Conservation (phyloP, 2,888 invertebrate species). For the Eurytoma adleriae region DNA sequence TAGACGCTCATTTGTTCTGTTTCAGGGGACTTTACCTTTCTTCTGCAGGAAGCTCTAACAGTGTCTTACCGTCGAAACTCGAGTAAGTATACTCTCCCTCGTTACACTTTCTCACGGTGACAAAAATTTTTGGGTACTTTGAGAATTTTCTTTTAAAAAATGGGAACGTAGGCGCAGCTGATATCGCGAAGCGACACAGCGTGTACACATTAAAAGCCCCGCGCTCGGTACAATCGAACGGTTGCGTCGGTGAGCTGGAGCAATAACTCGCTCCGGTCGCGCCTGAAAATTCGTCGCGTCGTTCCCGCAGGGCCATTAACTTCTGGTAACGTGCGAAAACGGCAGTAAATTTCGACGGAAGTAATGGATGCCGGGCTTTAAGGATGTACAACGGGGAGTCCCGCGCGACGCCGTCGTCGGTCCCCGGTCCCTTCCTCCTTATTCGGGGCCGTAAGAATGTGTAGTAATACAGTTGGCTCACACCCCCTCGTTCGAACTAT, state of each 20-base stretch:
- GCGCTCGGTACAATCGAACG: slow-evolving; percentile 50
- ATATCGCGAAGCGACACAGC: not conserved
- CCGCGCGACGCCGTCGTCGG: slow-evolving; percentile 61
- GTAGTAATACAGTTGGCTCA: slow-evolving; percentile 72
- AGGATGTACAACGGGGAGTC: slow-evolving; percentile 67
- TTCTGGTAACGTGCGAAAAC: slow-evolving; percentile 74
- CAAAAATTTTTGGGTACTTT: too few species aligned
- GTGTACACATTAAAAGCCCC: slow-evolving; percentile 25
- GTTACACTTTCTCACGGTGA: not conserved
- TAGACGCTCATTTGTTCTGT: slow-evolving; percentile 32
- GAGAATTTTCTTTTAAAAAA: too few species aligned
- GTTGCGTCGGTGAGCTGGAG: slow-evolving; percentile 9
- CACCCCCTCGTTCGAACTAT: slow-evolving; percentile 56
- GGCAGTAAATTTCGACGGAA: slow-evolving; percentile 71
- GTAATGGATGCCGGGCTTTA: slow-evolving; percentile 72
- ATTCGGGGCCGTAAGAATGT: slow-evolving; percentile 69
- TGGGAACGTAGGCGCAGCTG: too few species aligned
- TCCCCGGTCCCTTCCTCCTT: slow-evolving; percentile 55
- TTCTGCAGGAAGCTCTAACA: slow-evolving; percentile 8
- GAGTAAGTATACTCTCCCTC: not conserved
- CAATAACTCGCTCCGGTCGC: slow-evolving; percentile 55
- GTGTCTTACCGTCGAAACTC: not conserved
- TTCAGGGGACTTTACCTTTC: slow-evolving; percentile 16
- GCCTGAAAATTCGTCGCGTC: slow-evolving; percentile 61
- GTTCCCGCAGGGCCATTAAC: slow-evolving; percentile 68